These are phyloP conservation scores for Agrilus mali DNA, from an alignment of 2,888 invertebrate species.

Conservation along the genomic window DNA sequence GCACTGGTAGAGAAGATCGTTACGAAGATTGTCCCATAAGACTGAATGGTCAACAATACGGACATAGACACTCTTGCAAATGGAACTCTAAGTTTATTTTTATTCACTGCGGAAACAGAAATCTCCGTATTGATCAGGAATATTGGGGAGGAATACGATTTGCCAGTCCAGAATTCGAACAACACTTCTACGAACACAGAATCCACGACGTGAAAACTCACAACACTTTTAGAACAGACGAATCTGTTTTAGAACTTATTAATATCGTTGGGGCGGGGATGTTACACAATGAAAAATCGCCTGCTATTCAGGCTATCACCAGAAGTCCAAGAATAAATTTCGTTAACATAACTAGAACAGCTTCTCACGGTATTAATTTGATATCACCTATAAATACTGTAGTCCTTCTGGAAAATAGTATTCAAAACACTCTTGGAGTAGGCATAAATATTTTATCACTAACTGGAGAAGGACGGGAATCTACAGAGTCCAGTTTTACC, in stretches of 20 bases:
- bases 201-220: slow-evolving; percentile 74
- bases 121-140: slow-evolving; percentile 47
- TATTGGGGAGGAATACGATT: slow-evolving; percentile 98
- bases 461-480: slow-evolving; percentile 84
- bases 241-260: slow-evolving; percentile 67
- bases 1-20: slow-evolving; percentile 59
- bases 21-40: slow-evolving; percentile 79
- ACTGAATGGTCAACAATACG: slow-evolving; percentile 80
- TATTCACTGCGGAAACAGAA: slow-evolving; percentile 70
- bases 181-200: slow-evolving; percentile 66
- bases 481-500: slow-evolving; percentile 76
- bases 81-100: slow-evolving; percentile 91
- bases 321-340: slow-evolving; percentile 72
- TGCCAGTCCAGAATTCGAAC: slow-evolving; percentile 80
- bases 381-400: slow-evolving; percentile 78
- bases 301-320: slow-evolving; percentile 81
- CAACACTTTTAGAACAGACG: slow-evolving; percentile 50
- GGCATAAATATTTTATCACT: slow-evolving; percentile 83
- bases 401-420: slow-evolving; percentile 59
- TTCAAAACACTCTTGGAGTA: slow-evolving; percentile 74
- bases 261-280: slow-evolving; percentile 89
- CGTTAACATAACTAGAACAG: slow-evolving; percentile 72
- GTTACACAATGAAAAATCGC: slow-evolving; percentile 87
- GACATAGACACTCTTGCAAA: slow-evolving; percentile 71
- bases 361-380: slow-evolving; percentile 84